Conservation (phyloP, 2,113 vertebrate species). For the Pseudolaguvia tuberculata region DNA sequence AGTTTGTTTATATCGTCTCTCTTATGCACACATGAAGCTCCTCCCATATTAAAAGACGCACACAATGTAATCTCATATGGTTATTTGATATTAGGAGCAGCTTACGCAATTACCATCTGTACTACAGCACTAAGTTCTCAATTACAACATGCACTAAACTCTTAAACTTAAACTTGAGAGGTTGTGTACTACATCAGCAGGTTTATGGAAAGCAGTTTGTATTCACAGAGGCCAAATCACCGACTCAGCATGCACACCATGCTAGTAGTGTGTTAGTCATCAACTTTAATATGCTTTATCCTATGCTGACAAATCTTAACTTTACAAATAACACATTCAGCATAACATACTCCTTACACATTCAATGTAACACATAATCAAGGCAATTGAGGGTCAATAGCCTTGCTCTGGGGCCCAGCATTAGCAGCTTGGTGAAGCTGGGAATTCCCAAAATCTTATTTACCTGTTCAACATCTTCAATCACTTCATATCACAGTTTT, state of each 20-base stretch:
- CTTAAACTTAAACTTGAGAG: not conserved
- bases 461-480: too few species aligned
- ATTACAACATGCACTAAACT: not conserved
- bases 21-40: slow-evolving; percentile 11
- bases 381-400: too few species aligned
- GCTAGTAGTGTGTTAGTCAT: not conserved
- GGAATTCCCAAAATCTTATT: too few species aligned
- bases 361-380: not conserved
- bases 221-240: not conserved
- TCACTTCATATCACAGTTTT: too few species aligned
- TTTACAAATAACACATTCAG: not conserved
- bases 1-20: slow-evolving; percentile 16
- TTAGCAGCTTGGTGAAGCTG: too few species aligned
- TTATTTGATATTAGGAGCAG: slow-evolving; percentile 32
- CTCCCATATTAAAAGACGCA: slow-evolving; percentile 28
- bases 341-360: not conserved
- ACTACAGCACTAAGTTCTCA: not conserved
- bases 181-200: slow-evolving; percentile 21
- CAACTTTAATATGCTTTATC: not conserved
- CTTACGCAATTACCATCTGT: not conserved
- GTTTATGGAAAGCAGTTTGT: not conserved
- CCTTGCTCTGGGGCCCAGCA: too few species aligned
- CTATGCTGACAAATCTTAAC: not conserved
- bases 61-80: not conserved
- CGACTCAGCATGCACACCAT: not conserved